Base-by-base conservation (phyloP, 2,113 vertebrate species). In the Crotalus viridis region DNA sequence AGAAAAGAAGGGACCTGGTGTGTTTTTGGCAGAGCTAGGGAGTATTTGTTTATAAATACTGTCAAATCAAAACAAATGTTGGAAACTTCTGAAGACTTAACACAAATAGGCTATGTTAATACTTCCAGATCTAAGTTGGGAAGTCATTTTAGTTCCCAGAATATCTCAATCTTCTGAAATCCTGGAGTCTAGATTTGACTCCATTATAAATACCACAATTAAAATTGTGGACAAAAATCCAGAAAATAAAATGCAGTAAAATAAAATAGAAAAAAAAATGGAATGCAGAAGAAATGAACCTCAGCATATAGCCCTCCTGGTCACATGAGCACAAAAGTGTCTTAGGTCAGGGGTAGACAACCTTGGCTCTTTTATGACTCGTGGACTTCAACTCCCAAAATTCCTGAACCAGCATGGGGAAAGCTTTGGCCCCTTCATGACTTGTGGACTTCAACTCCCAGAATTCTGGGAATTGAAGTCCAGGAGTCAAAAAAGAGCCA, bases 261-360 rank as follows among this genome's bases (percentile, higher is more conserved):
- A 51, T 51, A 51, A 51, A 51, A 51, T 51, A 51, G 48, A 1
- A 9, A 9, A 51, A 51, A 51, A 51, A 51, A 51, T 51, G 48
- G 48, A 51, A 51, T 51, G 48, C 48, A 51, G 48, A 51, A 51
- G 48, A 51, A 86, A 26, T 51, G 21, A 21, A 51, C 21, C 85
- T 86, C 46, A 48, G 43, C 39, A 33, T 81, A 28, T 1, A 74
- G 10, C 1, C 64, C 13, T 74, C 10, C 12, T 81, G 12, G 12
- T 28, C 10, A 33, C n/a, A 33, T 33, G 69, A 33, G 26, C 64
- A 33, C n/a, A 15, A 8, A 74, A 74, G 3, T 81, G 96, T 95
- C 96, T 91, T 93, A 94, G 96, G 96, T 6, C 46, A 48, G 46
- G 46, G 46, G 46, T 48, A 48, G 46, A 1, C 46, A 48, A 48